Conservation (phyloP, 2,797 vertebrate species). For the Pseudotriccus pelzelni region DNA sequence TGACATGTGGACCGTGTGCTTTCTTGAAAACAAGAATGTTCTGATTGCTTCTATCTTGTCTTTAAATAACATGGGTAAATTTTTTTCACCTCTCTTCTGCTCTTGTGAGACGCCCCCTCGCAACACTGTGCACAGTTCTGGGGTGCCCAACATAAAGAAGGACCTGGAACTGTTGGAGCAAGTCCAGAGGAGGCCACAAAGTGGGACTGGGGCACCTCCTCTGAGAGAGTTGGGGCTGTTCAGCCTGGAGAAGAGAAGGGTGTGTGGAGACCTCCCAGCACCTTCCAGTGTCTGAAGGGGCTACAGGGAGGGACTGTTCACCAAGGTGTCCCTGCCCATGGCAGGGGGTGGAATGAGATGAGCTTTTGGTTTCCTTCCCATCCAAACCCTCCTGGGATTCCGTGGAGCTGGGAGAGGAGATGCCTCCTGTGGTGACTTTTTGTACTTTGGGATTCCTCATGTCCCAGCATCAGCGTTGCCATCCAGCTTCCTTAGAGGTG, state of each 20-base stretch:
- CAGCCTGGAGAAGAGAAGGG: background rate
- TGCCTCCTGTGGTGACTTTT: background rate
- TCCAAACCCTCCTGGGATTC: background rate
- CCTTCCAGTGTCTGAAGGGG: background rate
- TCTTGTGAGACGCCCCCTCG: background rate
- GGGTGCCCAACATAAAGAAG: rapidly evolving
- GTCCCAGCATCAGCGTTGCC: background rate
- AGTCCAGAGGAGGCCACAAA: background rate
- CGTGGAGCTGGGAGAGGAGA: background rate
- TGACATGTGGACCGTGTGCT: background rate
- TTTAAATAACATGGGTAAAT: background rate
- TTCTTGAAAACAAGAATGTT: background rate
- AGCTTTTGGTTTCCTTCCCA: background rate
- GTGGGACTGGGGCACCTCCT: background rate
- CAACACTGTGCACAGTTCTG: background rate
- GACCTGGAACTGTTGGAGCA: background rate
- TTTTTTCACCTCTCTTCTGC: background rate
- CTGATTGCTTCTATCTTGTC: background rate
- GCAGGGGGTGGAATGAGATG: background rate
- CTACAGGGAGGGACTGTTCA: background rate
- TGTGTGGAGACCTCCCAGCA: background rate
- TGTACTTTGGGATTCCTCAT: background rate
- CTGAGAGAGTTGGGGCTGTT: background rate
- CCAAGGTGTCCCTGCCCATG: background rate
- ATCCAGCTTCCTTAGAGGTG: background rate